Percentiles rank a stretch among this genome's conserved stretches.
Conservation (phyloP, 2,113 vertebrate species). For the Muntiacus muntjak region DNA sequence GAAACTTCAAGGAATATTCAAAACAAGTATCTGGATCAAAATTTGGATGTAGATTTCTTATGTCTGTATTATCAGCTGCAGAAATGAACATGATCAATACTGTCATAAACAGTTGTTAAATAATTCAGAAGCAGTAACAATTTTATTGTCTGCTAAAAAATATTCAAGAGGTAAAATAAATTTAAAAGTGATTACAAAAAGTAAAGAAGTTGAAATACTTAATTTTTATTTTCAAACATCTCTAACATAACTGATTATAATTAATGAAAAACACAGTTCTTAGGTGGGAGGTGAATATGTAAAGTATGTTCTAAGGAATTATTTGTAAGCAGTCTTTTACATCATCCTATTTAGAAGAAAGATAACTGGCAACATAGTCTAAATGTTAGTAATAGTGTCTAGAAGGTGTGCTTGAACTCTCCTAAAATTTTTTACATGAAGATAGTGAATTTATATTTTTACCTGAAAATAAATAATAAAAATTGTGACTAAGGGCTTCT, state of each 20-base stretch:
- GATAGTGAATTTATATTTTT: neutral
- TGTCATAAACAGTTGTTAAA: constrained; percentile 63
- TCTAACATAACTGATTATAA: neutral
- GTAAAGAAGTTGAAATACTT: neutral
- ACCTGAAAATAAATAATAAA: neutral
- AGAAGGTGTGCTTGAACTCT: neutral
- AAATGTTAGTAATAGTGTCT: neutral
- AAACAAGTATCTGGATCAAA: neutral
- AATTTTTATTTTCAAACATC: constrained; percentile 8
- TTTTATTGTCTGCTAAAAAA: constrained; percentile 69
- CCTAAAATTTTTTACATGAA: neutral
- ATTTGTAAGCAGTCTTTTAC: neutral
- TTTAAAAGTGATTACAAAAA: neutral
- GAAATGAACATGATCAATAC: constrained; percentile 56
- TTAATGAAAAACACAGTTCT: constrained; percentile 11
- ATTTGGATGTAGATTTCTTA: neutral
- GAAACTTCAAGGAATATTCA: constrained; percentile 70
- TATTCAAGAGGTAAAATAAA: neutral
- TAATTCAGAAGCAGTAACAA: constrained; percentile 67
- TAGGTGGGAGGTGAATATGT: neutral
- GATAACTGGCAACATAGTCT: neutral
- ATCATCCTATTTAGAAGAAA: neutral
- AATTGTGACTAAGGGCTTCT: neutral
- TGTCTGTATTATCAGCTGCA: neutral
- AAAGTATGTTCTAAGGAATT: neutral